Conservation (phyloP, 1,140 invertebrate species). For the Protaetia brevitarsis region DNA sequence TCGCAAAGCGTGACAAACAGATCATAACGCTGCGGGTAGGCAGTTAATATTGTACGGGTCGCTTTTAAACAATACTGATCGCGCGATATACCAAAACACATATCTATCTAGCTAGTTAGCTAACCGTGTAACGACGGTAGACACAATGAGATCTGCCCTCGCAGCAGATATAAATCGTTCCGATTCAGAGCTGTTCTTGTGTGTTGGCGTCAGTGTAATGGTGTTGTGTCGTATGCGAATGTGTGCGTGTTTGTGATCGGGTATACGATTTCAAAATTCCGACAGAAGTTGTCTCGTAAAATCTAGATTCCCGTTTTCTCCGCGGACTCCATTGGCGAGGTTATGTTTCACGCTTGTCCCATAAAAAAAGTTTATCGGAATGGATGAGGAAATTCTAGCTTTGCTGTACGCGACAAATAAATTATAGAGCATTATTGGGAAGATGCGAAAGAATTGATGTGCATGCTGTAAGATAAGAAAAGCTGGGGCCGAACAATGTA, state of each 20-base stretch:
- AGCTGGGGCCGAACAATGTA: too few relatives aligned
- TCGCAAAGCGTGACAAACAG: background rate
- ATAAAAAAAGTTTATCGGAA: conserved; percentile 1
- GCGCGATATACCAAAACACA: background rate
- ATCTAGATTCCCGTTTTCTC: background rate
- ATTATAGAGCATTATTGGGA: background rate
- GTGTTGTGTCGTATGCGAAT: background rate
- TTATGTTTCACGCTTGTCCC: conserved; percentile 8
- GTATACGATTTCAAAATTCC: background rate
- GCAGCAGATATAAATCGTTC: background rate
- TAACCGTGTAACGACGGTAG: conserved; percentile 4
- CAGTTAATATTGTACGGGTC: background rate
- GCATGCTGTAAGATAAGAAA: too few relatives aligned
- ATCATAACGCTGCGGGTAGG: background rate
- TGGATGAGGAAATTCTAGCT: background rate
- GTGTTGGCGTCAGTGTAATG: background rate
- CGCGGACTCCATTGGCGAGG: background rate
- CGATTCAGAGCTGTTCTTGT: background rate
- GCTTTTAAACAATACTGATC: background rate
- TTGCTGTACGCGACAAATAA: background rate
- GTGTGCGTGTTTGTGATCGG: background rate
- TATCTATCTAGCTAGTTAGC: background rate
- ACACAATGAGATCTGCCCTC: background rate
- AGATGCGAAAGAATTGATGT: too few relatives aligned
- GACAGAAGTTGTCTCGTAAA: background rate